Conservation (phyloP, 1,140 invertebrate genomes). For the Drosophila orena region DNA sequence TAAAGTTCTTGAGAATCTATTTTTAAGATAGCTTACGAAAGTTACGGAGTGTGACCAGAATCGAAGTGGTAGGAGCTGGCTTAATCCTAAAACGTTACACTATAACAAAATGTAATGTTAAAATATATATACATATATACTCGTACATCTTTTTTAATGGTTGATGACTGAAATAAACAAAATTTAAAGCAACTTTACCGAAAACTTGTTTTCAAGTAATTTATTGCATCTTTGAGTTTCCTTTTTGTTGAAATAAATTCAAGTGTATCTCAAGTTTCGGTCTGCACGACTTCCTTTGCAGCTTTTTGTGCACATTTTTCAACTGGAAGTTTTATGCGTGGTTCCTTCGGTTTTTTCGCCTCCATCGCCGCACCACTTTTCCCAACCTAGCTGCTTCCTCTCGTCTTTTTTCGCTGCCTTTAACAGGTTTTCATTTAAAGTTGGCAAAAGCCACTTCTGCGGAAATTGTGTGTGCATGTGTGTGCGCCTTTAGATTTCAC, state of each 20-base stretch:
- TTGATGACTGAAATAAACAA: too few relatives aligned
- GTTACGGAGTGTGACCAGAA: too few relatives aligned
- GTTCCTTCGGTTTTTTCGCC: slow-evolving; percentile 43
- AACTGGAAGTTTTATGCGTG: slow-evolving; percentile 67
- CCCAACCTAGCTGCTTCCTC: slow-evolving; percentile 21
- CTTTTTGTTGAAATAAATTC: not conserved
- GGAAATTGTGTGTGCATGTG: slow-evolving; percentile 72
- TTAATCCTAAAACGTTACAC: too few relatives aligned
- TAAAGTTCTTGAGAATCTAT: too few relatives aligned
- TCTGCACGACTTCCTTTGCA: slow-evolving; percentile 29
- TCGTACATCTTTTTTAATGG: too few relatives aligned
- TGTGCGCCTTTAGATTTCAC: slow-evolving; percentile 68
- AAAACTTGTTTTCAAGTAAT: too few relatives aligned
- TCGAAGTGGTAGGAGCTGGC: too few relatives aligned
- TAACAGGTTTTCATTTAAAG: slow-evolving; percentile 80
- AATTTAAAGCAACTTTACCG: too few relatives aligned
- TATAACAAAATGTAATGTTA: too few relatives aligned
- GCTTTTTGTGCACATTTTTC: slow-evolving; percentile 43
- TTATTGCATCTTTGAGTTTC: too few relatives aligned
- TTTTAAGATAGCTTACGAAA: too few relatives aligned
- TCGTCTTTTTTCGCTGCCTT: slow-evolving; percentile 41
- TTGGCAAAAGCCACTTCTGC: slow-evolving; percentile 78
- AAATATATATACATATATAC: too few relatives aligned
- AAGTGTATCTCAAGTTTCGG: slow-evolving; percentile 5
- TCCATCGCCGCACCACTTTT: not conserved